Conservation (phyloP, 2,888 invertebrate genomes). For the Lasiommata megera region DNA sequence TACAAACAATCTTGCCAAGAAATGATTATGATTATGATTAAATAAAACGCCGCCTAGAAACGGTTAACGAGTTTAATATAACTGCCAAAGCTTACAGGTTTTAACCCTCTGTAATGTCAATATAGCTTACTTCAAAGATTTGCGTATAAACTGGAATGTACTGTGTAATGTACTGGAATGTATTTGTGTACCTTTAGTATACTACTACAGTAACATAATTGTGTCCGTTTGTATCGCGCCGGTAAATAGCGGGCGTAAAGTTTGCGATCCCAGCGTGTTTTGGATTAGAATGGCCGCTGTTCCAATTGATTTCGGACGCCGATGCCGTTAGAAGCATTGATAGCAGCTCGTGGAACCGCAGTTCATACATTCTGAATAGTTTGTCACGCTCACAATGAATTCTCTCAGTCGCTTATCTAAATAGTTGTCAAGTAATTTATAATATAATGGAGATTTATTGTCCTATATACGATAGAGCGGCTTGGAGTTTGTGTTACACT, state of each 20-base stretch:
- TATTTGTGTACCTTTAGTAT: too few species aligned
- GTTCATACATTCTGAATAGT: slow-evolving; percentile 29
- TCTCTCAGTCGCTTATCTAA: slow-evolving; percentile 54
- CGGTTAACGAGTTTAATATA: too few species aligned
- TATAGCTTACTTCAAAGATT: too few species aligned
- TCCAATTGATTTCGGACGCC: slow-evolving; percentile 40
- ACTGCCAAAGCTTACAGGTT: too few species aligned
- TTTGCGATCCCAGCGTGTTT: slow-evolving; percentile 40
- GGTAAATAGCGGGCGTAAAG: slow-evolving; percentile 31
- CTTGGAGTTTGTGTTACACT: too few species aligned
- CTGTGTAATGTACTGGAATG: too few species aligned
- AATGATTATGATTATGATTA: too few species aligned
- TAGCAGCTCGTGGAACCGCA: slow-evolving; percentile 16
- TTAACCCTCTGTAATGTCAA: too few species aligned
- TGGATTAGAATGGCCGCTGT: slow-evolving; percentile 43
- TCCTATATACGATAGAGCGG: neutral
- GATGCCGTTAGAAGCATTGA: slow-evolving; percentile 19
- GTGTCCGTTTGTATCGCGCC: slow-evolving; percentile 38
- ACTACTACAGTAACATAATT: too few species aligned
- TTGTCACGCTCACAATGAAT: slow-evolving; percentile 45
- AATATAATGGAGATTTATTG: neutral
- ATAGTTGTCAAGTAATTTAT: slow-evolving; percentile 21
- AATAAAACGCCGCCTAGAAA: too few species aligned
- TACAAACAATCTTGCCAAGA: too few species aligned
- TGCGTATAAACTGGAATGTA: too few species aligned